Evolutionary conservation across 2,888 invertebrate species (phyloP).

Genomic region (Pseudococcus viburni): DNA sequence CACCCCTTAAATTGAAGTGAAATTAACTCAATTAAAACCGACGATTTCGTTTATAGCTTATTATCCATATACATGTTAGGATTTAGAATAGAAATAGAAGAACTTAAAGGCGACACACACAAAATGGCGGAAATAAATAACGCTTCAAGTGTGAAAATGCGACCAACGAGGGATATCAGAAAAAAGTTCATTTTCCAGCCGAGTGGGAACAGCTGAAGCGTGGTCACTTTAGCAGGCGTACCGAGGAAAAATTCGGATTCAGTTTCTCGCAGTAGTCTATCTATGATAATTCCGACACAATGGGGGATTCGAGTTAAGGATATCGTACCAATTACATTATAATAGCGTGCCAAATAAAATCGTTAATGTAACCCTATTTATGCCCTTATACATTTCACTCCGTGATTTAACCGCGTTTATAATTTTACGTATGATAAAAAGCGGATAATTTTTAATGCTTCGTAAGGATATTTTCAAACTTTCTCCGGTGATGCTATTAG

Average conservation of each 20-base stretch:
- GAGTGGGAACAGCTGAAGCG: constrained; percentile 66
- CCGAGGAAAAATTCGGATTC: constrained; percentile 65
- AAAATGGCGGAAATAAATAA: constrained; percentile 65
- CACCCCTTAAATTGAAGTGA: constrained; percentile 7
- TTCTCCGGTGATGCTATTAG: too few relatives aligned
- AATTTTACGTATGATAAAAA: constrained; percentile 34
- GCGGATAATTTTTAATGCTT: constrained; percentile 33
- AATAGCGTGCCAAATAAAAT: constrained; percentile 66
- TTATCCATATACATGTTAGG: constrained; percentile 38
- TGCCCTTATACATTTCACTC: constrained; percentile 55
- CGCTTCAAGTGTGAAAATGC: constrained; percentile 67
- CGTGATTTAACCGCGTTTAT: constrained; percentile 55
- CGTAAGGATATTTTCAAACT: neutral
- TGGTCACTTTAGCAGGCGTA: constrained; percentile 65
- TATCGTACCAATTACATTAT: constrained; percentile 65
- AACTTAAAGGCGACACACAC: constrained; percentile 59
- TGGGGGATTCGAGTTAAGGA: constrained; percentile 61
- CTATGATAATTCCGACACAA: constrained; percentile 64
- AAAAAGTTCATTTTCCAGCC: constrained; percentile 67
- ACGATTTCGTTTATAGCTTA: constrained; percentile 48
- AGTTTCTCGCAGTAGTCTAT: constrained; percentile 48
- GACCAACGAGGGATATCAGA: constrained; percentile 65
- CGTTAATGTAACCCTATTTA: constrained; percentile 66
- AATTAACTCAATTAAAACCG: constrained; percentile 52
- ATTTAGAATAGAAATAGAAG: constrained; percentile 57